These are phyloP conservation scores for Trematocara zebra DNA, from an alignment of 2,113 vertebrate genomes.

Conservation along the genomic window DNA sequence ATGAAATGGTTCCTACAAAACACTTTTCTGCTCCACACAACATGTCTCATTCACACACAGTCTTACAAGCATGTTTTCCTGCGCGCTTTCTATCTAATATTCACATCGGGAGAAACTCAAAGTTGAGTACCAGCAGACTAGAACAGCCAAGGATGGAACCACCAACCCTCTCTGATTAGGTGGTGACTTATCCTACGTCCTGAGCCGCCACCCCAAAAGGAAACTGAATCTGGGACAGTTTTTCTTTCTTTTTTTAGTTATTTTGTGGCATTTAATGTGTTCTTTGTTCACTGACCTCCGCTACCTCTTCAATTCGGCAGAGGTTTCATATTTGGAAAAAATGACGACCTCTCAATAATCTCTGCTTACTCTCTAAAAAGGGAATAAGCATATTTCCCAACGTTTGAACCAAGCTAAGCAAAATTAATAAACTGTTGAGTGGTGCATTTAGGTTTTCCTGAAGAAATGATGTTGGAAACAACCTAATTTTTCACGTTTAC, in stretches of 20 bases:
- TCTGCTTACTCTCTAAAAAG: not conserved
- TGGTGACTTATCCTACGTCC: not conserved
- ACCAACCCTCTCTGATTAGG: not conserved
- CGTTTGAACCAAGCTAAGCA: not conserved
- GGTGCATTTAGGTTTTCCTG: not conserved
- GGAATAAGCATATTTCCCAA: not conserved
- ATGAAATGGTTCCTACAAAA: not conserved
- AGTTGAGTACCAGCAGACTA: not conserved
- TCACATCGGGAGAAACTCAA: not conserved
- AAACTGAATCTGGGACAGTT: not conserved
- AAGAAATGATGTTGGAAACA: not conserved
- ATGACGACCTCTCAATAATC: not conserved
- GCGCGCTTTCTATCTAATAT: not conserved
- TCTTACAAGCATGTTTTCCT: not conserved
- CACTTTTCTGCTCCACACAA: not conserved
- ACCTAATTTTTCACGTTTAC: rapidly evolving
- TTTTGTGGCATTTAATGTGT: not conserved
- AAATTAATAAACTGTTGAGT: not conserved
- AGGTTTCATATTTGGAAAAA: not conserved
- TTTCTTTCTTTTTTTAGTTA: not conserved
- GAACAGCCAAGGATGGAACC: not conserved
- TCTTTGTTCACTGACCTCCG: not conserved
- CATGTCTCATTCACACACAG: not conserved
- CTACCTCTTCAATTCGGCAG: not conserved
- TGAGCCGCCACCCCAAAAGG: not conserved